A percentile compares a stretch with the other conserved stretches of the same genome.
These are phyloP conservation scores for Sceloporus tristichus DNA, from an alignment of 2,113 vertebrate species.

Conservation along the genomic window DNA sequence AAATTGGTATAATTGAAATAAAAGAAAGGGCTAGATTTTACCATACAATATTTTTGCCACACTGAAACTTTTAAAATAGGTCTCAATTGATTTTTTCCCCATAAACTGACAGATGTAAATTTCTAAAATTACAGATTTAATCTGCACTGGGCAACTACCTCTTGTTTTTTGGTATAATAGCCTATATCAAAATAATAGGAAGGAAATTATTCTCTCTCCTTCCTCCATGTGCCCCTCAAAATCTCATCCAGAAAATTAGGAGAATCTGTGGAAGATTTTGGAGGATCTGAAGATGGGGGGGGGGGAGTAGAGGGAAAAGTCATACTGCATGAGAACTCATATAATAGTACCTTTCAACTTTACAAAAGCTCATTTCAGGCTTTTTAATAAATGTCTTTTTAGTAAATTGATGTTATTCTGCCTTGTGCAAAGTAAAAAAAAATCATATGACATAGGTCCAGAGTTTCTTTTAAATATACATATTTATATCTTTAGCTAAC, in stretches of 20 bases:
- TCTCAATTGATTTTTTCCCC: no score
- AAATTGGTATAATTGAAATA: not conserved
- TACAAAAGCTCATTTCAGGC: not conserved
- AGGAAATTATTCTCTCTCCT: not conserved
- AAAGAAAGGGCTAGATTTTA: no score
- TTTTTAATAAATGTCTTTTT: not conserved
- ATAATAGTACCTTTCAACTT: not conserved
- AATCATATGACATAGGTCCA: not conserved
- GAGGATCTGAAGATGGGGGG: not conserved
- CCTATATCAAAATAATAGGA: not conserved
- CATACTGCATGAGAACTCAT: not conserved
- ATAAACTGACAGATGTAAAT: not conserved
- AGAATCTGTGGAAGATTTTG: not conserved
- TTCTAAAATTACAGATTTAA: not conserved
- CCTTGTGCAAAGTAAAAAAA: not conserved
- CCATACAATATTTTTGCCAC: no score
- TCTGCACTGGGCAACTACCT: not conserved
- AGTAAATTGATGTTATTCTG: not conserved
- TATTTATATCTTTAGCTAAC: slow-evolving; percentile 51
- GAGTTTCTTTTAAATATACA: not conserved
- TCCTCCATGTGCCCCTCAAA: not conserved
- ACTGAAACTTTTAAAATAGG: no score
- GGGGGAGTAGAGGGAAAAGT: not conserved
- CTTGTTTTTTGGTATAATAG: not conserved
- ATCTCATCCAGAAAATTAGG: not conserved